These are phyloP conservation scores for Gnathonemus echidnorhynchus DNA, from an alignment of 2,113 vertebrate genomes.

Conservation along the genomic window DNA sequence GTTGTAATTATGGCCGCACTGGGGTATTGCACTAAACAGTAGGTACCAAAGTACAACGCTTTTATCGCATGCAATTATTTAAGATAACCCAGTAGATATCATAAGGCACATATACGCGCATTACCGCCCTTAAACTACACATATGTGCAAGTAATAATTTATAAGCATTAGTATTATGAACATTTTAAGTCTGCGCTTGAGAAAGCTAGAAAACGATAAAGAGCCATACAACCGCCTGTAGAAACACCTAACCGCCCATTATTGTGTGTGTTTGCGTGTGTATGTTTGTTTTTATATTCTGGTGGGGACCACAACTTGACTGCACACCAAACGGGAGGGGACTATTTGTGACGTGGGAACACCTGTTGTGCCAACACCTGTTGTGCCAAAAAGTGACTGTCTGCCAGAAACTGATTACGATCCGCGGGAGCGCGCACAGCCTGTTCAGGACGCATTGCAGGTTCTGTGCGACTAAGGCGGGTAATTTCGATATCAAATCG, in stretches of 20 bases:
- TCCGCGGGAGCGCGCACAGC: too few relatives aligned
- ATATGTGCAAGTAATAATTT: not conserved
- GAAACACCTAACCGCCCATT: not conserved
- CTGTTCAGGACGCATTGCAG: too few relatives aligned
- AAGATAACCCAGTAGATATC: not conserved
- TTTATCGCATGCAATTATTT: not conserved
- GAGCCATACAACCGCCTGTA: not conserved
- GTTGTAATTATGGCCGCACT: not conserved
- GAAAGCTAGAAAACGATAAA: not conserved
- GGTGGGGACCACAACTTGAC: not conserved
- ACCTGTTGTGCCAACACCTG: too few relatives aligned
- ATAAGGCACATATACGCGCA: not conserved
- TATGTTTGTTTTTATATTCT: not conserved
- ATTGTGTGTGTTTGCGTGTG: not conserved
- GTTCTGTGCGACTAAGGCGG: too few relatives aligned
- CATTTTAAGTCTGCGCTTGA: not conserved
- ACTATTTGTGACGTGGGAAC: too few relatives aligned
- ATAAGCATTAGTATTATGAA: not conserved
- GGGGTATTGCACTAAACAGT: not conserved
- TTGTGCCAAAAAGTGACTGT: too few relatives aligned
- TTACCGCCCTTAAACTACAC: not conserved
- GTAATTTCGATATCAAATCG: too few relatives aligned
- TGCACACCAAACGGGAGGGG: too few relatives aligned
- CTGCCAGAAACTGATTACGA: too few relatives aligned
- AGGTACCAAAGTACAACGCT: not conserved